These are phyloP conservation scores for Pseudoips prasinana DNA, from an alignment of 2,888 invertebrate species.

Conservation along the genomic window DNA sequence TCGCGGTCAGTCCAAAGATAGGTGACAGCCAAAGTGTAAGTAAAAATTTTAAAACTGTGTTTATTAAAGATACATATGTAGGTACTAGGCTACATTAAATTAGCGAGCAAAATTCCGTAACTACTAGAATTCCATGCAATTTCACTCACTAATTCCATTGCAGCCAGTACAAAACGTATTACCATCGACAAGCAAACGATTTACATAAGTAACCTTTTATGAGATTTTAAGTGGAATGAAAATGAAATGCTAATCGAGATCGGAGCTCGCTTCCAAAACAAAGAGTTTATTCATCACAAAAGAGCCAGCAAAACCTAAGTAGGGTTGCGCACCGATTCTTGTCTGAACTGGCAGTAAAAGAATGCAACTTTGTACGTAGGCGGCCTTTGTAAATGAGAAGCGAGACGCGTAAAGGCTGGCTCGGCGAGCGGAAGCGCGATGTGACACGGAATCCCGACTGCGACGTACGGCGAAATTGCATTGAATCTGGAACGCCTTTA, in stretches of 20 bases:
- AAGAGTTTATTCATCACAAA: constrained; percentile 45
- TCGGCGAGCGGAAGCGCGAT: constrained; percentile 33
- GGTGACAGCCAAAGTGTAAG: too few relatives aligned
- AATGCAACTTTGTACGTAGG: constrained; percentile 43
- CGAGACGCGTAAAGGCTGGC: constrained; percentile 31
- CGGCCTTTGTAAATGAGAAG: constrained; percentile 41
- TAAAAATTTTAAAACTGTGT: too few relatives aligned
- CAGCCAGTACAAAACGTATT: too few relatives aligned
- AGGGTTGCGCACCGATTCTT: constrained; percentile 37
- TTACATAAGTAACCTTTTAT: constrained; percentile 25
- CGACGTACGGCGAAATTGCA: constrained; percentile 44
- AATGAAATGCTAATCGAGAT: constrained; percentile 35
- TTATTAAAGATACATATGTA: too few relatives aligned
- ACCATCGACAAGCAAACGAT: constrained; percentile 12
- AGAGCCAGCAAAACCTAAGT: constrained; percentile 38
- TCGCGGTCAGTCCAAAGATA: too few relatives aligned
- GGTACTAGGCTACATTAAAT: too few relatives aligned
- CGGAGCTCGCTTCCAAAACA: constrained; percentile 35
- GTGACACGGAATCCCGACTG: constrained; percentile 36
- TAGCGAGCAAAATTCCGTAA: too few relatives aligned
- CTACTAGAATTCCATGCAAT: too few relatives aligned
- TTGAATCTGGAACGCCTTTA: constrained; percentile 39
- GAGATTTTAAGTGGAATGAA: constrained; percentile 30
- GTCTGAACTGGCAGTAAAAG: constrained; percentile 35
- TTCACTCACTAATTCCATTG: too few relatives aligned